Evolutionary conservation across 2,797 vertebrate species (phyloP).

Genomic region (Phataginus tricuspis): DNA sequence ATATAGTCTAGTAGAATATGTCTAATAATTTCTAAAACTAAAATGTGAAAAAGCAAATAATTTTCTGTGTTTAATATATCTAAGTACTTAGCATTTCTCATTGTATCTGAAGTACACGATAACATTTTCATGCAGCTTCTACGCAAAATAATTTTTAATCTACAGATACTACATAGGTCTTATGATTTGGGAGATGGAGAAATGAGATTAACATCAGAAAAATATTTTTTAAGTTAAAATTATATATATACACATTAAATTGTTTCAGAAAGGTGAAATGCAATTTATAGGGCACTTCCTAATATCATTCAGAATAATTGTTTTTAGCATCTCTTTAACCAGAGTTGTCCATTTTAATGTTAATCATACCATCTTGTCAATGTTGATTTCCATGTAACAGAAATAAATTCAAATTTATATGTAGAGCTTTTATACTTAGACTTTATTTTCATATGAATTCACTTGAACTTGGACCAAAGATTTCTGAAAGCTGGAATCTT

Average conservation of each 20-base stretch:
- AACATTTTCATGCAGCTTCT: slow-evolving; percentile 7
- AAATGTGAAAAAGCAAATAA: slow-evolving; percentile 2
- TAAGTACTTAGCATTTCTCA: slow-evolving; percentile 36
- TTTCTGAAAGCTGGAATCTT: neutral
- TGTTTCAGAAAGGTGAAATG: slow-evolving; percentile 43
- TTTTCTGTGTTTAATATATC: slow-evolving; percentile 31
- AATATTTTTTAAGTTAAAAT: neutral
- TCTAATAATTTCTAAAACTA: slow-evolving; percentile 18
- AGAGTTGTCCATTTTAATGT: neutral
- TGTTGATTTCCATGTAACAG: neutral
- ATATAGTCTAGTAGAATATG: slow-evolving; percentile 11
- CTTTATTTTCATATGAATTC: slow-evolving; percentile 13
- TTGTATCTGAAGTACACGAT: slow-evolving; percentile 27
- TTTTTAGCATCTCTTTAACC: neutral
- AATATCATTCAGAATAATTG: neutral
- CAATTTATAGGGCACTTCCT: neutral
- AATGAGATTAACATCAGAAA: neutral
- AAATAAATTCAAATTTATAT: slow-evolving; percentile 24
- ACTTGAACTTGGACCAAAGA: neutral
- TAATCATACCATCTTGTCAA: neutral
- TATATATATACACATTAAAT: neutral
- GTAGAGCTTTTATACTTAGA: neutral
- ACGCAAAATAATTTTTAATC: neutral
- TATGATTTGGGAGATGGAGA: neutral
- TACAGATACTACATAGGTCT: neutral